These are phyloP conservation scores for Agrypnus murinus DNA, from an alignment of 2,888 invertebrate species.

Conservation along the genomic window DNA sequence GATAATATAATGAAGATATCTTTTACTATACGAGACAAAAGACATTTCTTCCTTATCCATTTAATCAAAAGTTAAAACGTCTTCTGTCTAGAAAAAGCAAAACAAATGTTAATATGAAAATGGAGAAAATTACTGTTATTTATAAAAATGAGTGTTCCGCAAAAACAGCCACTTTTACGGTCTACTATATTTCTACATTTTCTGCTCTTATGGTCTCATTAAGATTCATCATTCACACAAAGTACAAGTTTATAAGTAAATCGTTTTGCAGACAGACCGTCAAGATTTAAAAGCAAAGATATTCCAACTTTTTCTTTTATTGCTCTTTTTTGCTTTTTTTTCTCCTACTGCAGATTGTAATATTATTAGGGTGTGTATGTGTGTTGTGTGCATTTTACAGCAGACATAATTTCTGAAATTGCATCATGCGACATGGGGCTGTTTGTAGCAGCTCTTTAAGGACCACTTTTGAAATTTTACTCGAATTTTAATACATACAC, in stretches of 20 bases:
- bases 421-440: slow-evolving; percentile 6
- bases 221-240: neutral
- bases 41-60: too few relatives aligned
- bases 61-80: too few relatives aligned
- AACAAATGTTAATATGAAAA: too few relatives aligned
- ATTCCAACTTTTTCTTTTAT: slow-evolving; percentile 1
- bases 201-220: too few relatives aligned
- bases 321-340: slow-evolving; percentile 11
- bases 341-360: neutral
- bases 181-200: too few relatives aligned
- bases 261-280: slow-evolving; percentile 10
- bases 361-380: slow-evolving; percentile 26
- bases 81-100: neutral
- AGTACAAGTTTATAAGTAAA: slow-evolving; percentile 3
- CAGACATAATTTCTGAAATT: slow-evolving; percentile 16
- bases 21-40: too few relatives aligned
- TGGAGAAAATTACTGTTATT: too few relatives aligned
- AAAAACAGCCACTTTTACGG: too few relatives aligned
- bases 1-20: too few relatives aligned
- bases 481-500: slow-evolving; percentile 29
- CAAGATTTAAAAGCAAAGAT: slow-evolving; percentile 22
- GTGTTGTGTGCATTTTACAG: slow-evolving; percentile 31
- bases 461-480: slow-evolving; percentile 21
- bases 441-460: slow-evolving; percentile 11
- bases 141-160: too few relatives aligned